Percentiles rank a stretch among this genome's conserved stretches.
These are phyloP conservation scores for Lagopus leucura DNA, from an alignment of 2,113 vertebrate genomes.

Conservation along the genomic window DNA sequence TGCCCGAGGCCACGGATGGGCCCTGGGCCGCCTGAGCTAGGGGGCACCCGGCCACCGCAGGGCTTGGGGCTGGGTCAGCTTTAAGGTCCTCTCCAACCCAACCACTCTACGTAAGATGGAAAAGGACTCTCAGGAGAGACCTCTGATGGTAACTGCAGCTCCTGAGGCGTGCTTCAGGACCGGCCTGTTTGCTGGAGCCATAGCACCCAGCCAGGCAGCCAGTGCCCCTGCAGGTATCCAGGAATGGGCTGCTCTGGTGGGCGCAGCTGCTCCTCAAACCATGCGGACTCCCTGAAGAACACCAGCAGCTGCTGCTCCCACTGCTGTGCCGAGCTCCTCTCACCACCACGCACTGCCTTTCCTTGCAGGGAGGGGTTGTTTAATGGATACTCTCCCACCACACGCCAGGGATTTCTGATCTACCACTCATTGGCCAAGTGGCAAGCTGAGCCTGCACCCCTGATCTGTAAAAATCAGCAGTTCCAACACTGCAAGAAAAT, in stretches of 20 bases:
- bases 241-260: background rate
- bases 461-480: background rate
- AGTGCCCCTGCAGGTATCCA: background rate
- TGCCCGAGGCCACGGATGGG: too few relatives aligned
- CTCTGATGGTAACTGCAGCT: rapidly evolving
- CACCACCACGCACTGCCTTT: background rate
- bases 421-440: background rate
- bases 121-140: background rate
- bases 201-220: background rate
- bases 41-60: too few relatives aligned
- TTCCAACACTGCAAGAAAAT: background rate
- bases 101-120: background rate
- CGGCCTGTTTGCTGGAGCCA: background rate
- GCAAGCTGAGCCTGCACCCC: background rate
- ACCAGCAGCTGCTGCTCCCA: background rate
- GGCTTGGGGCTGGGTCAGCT: too few relatives aligned
- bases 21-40: too few relatives aligned
- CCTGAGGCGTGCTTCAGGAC: rapidly evolving
- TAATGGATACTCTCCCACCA: background rate
- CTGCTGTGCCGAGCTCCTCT: background rate
- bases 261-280: background rate
- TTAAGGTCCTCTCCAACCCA: too few relatives aligned
- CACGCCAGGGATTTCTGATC: background rate
- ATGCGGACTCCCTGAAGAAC: background rate
- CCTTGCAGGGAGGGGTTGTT: background rate